Percentiles rank a stretch among this genome's conserved stretches.
Conservation (phyloP, 2,888 invertebrate genomes). For the Lamellibrachia columna region DNA sequence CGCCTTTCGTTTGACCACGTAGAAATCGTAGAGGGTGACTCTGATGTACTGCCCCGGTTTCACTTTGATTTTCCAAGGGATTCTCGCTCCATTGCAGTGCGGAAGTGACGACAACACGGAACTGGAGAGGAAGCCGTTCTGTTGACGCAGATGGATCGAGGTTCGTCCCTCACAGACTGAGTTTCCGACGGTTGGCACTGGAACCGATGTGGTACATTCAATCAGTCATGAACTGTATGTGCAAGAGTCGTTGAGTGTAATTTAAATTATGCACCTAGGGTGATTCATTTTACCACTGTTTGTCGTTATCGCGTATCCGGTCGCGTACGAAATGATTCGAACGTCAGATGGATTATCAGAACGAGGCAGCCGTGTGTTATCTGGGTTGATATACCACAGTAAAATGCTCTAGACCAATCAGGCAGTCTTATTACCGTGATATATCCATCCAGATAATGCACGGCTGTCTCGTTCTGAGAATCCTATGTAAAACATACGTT, state of each 20-base stretch:
- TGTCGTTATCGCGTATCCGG: too few relatives aligned
- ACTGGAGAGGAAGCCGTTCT: conserved; percentile 1
- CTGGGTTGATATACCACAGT: too few relatives aligned
- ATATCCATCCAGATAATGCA: too few relatives aligned
- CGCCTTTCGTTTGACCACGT: background rate
- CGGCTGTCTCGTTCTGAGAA: too few relatives aligned
- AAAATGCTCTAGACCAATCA: too few relatives aligned
- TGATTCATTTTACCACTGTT: too few relatives aligned
- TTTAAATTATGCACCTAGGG: background rate
- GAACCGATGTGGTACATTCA: background rate
- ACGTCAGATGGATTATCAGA: too few relatives aligned
- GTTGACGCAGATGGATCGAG: background rate
- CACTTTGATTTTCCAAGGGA: background rate
- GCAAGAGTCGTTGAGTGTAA: background rate
- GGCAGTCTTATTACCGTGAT: too few relatives aligned
- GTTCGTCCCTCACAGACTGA: background rate
- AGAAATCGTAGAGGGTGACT: background rate
- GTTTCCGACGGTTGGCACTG: background rate
- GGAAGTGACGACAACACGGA: background rate
- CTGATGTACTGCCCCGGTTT: background rate
- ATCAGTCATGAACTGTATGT: background rate
- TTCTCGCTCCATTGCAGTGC: background rate
- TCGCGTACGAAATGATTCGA: too few relatives aligned
- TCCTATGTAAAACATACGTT: too few relatives aligned
- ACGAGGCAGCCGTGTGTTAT: too few relatives aligned